These are phyloP conservation scores for Labeo rohita DNA, from an alignment of 2,113 vertebrate genomes.

Conservation along the genomic window DNA sequence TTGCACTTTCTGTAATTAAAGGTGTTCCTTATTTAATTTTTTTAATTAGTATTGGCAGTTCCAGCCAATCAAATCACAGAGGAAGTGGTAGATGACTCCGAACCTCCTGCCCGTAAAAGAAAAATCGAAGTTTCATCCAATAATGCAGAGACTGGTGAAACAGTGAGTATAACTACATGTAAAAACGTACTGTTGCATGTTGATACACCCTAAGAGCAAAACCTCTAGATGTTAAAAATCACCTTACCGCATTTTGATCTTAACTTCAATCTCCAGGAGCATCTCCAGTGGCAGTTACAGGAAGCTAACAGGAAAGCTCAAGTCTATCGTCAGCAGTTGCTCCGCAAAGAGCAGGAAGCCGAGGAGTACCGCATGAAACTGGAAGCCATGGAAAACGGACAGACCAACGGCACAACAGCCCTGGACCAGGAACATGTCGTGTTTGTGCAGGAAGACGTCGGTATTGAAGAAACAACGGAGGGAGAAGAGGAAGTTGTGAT, in stretches of 20 bases:
- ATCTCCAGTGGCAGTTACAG: conserved; percentile 80
- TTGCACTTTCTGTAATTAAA: background rate
- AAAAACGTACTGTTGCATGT: background rate
- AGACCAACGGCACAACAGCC: conserved; percentile 61
- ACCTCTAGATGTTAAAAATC: background rate
- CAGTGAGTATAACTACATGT: conserved; percentile 68
- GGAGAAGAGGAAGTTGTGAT: conserved; percentile 72
- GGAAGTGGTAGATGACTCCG: conserved; percentile 74
- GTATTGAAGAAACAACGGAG: conserved; percentile 59
- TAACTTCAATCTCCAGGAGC: conserved; percentile 62
- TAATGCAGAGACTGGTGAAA: conserved; percentile 66
- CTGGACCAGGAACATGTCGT: conserved; percentile 66
- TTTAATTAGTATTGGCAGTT: conserved; percentile 80
- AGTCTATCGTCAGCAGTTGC: conserved; percentile 85
- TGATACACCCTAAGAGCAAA: background rate
- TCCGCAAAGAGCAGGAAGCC: conserved; percentile 86
- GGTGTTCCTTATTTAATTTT: background rate
- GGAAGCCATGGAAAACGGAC: conserved; percentile 80
- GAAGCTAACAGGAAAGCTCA: conserved; percentile 84
- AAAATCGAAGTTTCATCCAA: conserved; percentile 69
- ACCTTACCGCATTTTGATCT: background rate
- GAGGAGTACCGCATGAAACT: conserved; percentile 83
- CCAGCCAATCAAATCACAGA: conserved; percentile 83
- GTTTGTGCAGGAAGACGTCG: conserved; percentile 64
- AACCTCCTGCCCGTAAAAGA: conserved; percentile 75